Base-by-base conservation (phyloP, 2,888 invertebrate genomes). In the Ormyrus pomaceus region DNA sequence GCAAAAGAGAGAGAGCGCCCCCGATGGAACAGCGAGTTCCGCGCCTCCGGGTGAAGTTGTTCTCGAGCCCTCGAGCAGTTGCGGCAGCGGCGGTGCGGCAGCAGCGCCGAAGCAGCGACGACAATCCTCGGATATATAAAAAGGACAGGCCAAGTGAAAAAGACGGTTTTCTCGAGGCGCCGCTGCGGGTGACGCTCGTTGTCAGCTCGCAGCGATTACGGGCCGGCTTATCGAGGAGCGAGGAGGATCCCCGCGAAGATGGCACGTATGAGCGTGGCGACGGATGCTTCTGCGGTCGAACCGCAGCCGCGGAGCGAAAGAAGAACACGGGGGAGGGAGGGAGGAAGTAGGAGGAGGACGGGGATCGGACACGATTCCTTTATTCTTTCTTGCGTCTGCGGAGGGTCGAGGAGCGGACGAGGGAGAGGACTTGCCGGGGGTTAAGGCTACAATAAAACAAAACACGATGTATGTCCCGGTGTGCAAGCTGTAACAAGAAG, bases 381-480 rank as follows among this genome's bases (percentile, higher is more conserved):
- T 56, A 9, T 62, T 53, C 56, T 50, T 77, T 73, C 72, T 58
- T 76, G 56, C 68, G 11, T 69, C 77, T 11, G 72, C 58, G 11
- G 79, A 70, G 75, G 59, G 75, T 79, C 72, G 48, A 73, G 73
- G 19, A 19, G 68, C 74, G 69, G 79, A 65, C 55, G 62, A 11
- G 80, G 76, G 78, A 79, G 77, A 82, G 81, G 76, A 82, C 78
- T 81, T 79, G 83, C 79, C 75, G 76, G 77, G 82, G 83, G 84
- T 77, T 86, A 84, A 84, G 87, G 90, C 89, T 90, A 90, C 89
- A 90, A 90, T 87, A 90, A 90, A 89, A 90, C 89, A 88, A 90
- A 90, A 89, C 90, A 90, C 89, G 90, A 90, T 88, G 90, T 89
- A 90, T 90, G 90, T 90, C 90, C 90, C 86, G 90, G 88, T 89